These are phyloP conservation scores for Lapara coniferarum DNA, from an alignment of 2,888 invertebrate genomes.

Conservation along the genomic window DNA sequence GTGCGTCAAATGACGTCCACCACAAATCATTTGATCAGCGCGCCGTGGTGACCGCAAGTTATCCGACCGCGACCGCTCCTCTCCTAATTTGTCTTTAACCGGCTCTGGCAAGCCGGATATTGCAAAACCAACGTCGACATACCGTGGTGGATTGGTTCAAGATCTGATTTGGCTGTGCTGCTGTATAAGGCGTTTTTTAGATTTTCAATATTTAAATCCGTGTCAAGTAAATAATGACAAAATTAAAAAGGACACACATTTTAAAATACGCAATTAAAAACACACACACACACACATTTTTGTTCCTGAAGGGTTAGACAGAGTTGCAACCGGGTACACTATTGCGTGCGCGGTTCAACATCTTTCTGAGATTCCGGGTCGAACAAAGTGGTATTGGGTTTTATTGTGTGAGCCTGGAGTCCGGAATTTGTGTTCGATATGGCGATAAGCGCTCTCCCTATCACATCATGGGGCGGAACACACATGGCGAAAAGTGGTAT, in stretches of 20 bases:
- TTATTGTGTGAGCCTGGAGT: too few species aligned
- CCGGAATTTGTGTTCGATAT: too few species aligned
- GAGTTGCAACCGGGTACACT: too few species aligned
- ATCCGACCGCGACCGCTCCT: slow-evolving; percentile 35
- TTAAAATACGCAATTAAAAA: not conserved
- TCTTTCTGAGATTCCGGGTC: too few species aligned
- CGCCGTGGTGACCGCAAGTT: slow-evolving; percentile 36
- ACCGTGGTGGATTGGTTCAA: not conserved
- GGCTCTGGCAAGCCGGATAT: slow-evolving; percentile 26
- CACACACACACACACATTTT: not conserved
- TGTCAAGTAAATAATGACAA: not conserved
- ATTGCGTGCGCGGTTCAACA: too few species aligned
- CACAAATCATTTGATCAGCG: slow-evolving; percentile 32
- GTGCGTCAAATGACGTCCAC: slow-evolving; percentile 16
- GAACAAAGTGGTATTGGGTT: too few species aligned
- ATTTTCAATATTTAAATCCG: not conserved
- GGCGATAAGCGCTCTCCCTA: too few species aligned
- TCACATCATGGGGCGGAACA: too few species aligned
- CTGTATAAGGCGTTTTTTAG: not conserved
- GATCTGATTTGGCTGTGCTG: not conserved
- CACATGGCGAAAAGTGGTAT: too few species aligned
- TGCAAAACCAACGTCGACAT: slow-evolving; percentile 14
- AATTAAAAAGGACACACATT: not conserved
- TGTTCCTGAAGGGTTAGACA: too few species aligned
- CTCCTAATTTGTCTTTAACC: slow-evolving; percentile 35